These are phyloP conservation scores for Equus quagga DNA, from an alignment of 2,113 vertebrate genomes.

Conservation along the genomic window DNA sequence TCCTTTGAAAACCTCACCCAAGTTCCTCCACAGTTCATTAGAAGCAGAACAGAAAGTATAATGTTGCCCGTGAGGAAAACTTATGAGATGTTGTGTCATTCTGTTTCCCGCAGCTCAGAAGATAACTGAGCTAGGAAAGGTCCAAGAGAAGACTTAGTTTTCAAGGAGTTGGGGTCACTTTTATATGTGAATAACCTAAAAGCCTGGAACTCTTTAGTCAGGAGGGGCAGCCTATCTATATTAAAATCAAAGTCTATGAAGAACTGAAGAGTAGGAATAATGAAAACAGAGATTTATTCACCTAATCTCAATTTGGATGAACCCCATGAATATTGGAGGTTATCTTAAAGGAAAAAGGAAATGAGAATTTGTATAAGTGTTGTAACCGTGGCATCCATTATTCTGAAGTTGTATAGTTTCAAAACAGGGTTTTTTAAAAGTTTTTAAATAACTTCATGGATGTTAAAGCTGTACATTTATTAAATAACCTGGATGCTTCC, in stretches of 20 bases:
- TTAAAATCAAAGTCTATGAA: not conserved
- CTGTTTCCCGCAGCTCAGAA: not conserved
- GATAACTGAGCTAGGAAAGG: not conserved
- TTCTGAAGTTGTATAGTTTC: not conserved
- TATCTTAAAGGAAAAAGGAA: slow-evolving; percentile 13
- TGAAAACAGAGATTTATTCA: slow-evolving; percentile 16
- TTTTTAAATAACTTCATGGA: slow-evolving; percentile 10
- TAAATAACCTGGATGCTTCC: not conserved
- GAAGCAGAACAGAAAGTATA: slow-evolving; percentile 20
- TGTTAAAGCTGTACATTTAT: slow-evolving; percentile 14
- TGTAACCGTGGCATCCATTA: slow-evolving; percentile 32
- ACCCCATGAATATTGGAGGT: not conserved
- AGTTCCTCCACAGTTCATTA: not conserved
- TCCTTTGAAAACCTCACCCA: not conserved
- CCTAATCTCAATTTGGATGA: not conserved
- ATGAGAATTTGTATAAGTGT: not conserved
- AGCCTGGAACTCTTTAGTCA: not conserved
- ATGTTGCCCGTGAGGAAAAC: not conserved
- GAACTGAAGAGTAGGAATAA: not conserved
- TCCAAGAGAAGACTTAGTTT: not conserved
- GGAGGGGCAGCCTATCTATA: not conserved
- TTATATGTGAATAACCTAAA: not conserved
- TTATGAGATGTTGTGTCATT: not conserved
- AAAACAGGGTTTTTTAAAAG: not conserved
- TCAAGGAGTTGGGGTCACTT: not conserved